Percentiles rank a stretch among this genome's conserved stretches.
These are phyloP conservation scores for Piprites chloris DNA, from an alignment of 2,113 vertebrate genomes.

Conservation along the genomic window DNA sequence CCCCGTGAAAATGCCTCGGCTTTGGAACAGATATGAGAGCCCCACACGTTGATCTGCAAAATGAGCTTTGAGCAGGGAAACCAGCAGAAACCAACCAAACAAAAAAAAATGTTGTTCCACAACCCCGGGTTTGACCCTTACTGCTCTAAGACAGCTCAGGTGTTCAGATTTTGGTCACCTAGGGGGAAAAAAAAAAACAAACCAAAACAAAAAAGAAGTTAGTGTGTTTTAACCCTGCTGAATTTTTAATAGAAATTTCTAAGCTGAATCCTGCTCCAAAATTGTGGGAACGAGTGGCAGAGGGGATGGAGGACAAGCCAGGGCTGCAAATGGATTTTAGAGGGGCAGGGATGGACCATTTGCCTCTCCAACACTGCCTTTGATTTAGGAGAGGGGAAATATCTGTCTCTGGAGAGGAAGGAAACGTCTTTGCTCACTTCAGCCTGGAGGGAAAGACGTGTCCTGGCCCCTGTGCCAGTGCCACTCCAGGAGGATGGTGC, in stretches of 20 bases:
- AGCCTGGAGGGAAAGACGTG: background rate
- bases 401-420: background rate
- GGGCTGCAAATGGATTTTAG: background rate
- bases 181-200: too few species aligned
- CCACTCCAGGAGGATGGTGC: rapidly evolving
- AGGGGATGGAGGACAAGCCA: background rate
- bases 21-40: background rate
- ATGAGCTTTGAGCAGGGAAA: background rate
- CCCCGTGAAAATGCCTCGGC: background rate
- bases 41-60: background rate
- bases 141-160: background rate
- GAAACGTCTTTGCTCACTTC: background rate
- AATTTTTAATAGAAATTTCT: background rate
- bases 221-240: background rate
- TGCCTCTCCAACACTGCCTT: rapidly evolving
- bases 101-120: background rate
- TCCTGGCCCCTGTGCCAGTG: background rate
- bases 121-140: background rate
- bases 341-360: background rate
- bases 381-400: background rate
- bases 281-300: background rate
- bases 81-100: background rate
- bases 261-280: background rate
- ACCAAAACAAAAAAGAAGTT: rapidly evolving
- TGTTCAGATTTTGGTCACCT: background rate